A percentile compares a stretch with the other conserved stretches of the same genome.
Conservation (phyloP, 2,888 invertebrate species). For the Agapostemon virescens region DNA sequence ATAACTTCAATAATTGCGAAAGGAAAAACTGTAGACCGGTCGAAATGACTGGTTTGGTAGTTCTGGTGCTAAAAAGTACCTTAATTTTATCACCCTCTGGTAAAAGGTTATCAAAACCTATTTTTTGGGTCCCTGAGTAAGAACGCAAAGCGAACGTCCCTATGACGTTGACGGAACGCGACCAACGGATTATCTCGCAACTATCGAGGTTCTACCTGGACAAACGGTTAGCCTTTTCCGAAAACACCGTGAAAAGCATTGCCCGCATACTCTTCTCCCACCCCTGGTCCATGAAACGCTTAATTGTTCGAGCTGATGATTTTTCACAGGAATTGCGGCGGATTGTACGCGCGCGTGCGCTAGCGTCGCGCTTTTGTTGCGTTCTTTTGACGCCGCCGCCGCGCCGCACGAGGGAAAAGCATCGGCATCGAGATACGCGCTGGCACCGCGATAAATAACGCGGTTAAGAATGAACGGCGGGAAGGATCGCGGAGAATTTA, state of each 20-base stretch:
- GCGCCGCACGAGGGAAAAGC: neutral
- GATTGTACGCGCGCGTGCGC: neutral
- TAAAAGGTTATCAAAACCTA: neutral
- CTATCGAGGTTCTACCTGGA: neutral
- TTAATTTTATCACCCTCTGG: neutral
- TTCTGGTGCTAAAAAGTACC: too few species aligned
- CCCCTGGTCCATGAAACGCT: neutral
- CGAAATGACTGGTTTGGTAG: too few species aligned
- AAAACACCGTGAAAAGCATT: constrained; percentile 1
- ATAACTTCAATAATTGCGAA: too few species aligned
- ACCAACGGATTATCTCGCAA: neutral
- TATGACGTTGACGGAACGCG: neutral
- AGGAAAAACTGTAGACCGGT: too few species aligned
- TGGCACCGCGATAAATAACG: constrained; percentile 18
- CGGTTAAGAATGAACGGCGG: constrained; percentile 24
- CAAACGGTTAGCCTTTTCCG: neutral
- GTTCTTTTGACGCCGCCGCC: neutral
- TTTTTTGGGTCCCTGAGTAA: neutral
- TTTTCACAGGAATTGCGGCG: constrained; percentile 3
- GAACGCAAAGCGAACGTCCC: neutral
- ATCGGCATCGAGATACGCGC: constrained; percentile 21
- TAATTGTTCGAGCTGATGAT: constrained; percentile 38
- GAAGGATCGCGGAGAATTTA: constrained; percentile 31
- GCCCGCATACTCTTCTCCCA: neutral
- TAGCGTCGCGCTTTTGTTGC: constrained; percentile 8